Conservation (phyloP, 2,888 invertebrate genomes). For the Stenodera caucasica region DNA sequence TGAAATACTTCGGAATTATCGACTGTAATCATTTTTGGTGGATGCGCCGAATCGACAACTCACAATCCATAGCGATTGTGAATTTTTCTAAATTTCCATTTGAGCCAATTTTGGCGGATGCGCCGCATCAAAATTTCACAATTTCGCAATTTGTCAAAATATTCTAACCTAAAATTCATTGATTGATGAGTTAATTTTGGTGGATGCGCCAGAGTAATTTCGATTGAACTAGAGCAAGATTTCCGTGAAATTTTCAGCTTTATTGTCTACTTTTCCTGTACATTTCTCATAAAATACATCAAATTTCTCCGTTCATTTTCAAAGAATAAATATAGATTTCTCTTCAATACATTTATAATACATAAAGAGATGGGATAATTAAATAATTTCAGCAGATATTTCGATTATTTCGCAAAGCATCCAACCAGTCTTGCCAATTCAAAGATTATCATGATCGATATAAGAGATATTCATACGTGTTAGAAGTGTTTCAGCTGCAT, state of each 20-base stretch:
- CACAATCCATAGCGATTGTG: no score
- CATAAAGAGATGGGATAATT: background rate
- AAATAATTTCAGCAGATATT: background rate
- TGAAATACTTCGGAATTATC: no score
- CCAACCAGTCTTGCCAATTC: conserved; percentile 22
- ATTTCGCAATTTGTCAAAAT: no score
- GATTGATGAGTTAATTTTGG: no score
- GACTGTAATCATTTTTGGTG: no score
- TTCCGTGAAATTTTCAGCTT: conserved; percentile 1
- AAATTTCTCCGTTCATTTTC: background rate
- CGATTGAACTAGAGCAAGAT: no score
- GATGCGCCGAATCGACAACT: no score
- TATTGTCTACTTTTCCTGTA: conserved; percentile 25
- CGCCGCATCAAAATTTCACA: no score
- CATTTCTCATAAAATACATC: conserved; percentile 24
- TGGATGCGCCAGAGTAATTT: no score
- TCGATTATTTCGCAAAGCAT: background rate
- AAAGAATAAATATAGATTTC: background rate
- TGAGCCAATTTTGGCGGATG: no score
- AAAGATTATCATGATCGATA: conserved; percentile 51
- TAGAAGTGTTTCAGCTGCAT: conserved; percentile 50
- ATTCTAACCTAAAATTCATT: no score
- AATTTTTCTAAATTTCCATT: no score
- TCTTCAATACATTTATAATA: background rate
- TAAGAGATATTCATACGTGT: conserved; percentile 55